A percentile compares a stretch with the other conserved stretches of the same genome.
These are phyloP conservation scores for Onychorhynchus coronatus DNA, from an alignment of 2,113 vertebrate species.

Conservation along the genomic window DNA sequence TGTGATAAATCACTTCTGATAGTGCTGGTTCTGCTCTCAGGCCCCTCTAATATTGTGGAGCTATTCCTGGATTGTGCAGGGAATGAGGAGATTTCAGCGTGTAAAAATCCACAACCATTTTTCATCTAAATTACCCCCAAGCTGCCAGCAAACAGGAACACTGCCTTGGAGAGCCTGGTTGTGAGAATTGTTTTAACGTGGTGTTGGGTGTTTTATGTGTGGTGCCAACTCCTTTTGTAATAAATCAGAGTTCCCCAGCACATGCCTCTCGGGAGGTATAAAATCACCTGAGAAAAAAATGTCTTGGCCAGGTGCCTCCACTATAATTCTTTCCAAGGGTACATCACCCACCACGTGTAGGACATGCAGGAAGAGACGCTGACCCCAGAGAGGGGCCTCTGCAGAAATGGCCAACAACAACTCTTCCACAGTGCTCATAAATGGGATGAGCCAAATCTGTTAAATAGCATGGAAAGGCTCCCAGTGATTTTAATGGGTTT, in stretches of 20 bases:
- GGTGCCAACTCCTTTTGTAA: background rate
- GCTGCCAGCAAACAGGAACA: background rate
- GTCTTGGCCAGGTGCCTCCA: background rate
- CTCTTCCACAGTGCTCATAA: background rate
- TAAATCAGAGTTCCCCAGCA: background rate
- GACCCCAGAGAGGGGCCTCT: background rate
- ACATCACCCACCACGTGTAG: background rate
- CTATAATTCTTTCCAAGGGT: background rate
- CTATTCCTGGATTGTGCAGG: background rate
- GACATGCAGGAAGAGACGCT: rapidly evolving
- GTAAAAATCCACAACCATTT: background rate
- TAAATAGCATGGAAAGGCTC: background rate
- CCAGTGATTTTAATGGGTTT: background rate
- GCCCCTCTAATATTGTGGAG: background rate
- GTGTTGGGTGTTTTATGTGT: background rate
- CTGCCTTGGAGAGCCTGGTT: background rate
- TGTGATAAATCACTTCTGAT: background rate
- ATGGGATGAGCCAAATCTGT: background rate
- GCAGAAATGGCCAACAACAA: background rate
- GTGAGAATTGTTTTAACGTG: background rate
- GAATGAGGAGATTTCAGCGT: background rate
- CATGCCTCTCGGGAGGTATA: background rate
- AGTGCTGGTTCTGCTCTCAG: background rate
- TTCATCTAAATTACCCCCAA: background rate
- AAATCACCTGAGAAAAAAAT: conserved; percentile 11